phyloP scores from a whole-genome alignment of 1,140 invertebrate genomes.

The Zaprionus camerounensis region DNA sequence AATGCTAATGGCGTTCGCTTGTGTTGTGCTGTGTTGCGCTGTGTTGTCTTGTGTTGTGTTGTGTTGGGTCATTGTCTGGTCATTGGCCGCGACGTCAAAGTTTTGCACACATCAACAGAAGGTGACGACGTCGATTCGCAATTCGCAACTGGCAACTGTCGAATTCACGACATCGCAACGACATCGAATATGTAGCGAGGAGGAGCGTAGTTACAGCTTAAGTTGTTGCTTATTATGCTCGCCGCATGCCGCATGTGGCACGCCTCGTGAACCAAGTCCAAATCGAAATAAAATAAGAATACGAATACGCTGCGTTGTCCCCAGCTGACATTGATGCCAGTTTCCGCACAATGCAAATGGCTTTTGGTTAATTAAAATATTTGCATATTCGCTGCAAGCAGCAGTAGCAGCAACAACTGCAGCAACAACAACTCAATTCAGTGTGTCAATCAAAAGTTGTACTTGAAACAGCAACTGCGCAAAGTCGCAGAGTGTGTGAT shows the following conservation, averaged over 20 bases:
- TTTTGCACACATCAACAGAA: slow-evolving; percentile 73
- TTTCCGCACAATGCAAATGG: slow-evolving; percentile 63
- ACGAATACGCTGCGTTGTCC: slow-evolving; percentile 13
- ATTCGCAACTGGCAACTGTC: slow-evolving; percentile 16
- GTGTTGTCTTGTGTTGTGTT: slow-evolving; percentile 48
- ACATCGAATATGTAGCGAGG: slow-evolving; percentile 17
- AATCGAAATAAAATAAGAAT: slow-evolving; percentile 18
- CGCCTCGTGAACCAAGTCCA: slow-evolving; percentile 16
- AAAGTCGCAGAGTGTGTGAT: slow-evolving; percentile 54
- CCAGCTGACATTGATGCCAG: slow-evolving; percentile 67
- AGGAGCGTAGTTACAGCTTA: background rate
- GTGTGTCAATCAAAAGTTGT: slow-evolving; percentile 67
- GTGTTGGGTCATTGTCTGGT: slow-evolving; percentile 81
- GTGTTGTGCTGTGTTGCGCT: slow-evolving; percentile 20
- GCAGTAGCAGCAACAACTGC: slow-evolving; percentile 17
- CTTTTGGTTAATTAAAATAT: slow-evolving; percentile 76
- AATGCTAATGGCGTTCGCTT: slow-evolving; percentile 77
- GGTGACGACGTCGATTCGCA: slow-evolving; percentile 39
- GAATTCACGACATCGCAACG: slow-evolving; percentile 9
- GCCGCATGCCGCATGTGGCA: slow-evolving; percentile 37
- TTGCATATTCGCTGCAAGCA: slow-evolving; percentile 38
- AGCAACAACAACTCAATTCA: slow-evolving; percentile 69
- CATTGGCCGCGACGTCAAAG: slow-evolving; percentile 74
- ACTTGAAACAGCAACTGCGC: slow-evolving; percentile 25
- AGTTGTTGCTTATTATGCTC: slow-evolving; percentile 25